phyloP scores from a whole-genome alignment of 2,797 vertebrate species.

The Gymnopithys bicolor region DNA sequence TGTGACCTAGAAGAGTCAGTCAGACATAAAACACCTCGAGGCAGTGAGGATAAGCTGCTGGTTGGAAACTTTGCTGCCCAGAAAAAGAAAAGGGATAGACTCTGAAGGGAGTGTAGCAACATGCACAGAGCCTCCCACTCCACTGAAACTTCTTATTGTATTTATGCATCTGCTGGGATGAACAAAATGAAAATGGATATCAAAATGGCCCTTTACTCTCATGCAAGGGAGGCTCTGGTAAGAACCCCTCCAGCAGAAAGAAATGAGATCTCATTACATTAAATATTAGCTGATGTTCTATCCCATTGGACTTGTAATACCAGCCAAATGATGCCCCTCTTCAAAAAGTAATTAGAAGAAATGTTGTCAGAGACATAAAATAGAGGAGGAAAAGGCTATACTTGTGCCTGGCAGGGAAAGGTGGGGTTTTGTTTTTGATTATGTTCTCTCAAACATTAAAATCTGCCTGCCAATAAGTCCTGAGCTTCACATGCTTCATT shows the following conservation, averaged over 20 bases:
- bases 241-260: slow-evolving; percentile 4
- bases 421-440: slow-evolving; percentile 38
- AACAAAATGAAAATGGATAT: slow-evolving; percentile 20
- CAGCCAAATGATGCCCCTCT: not conserved
- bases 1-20: not conserved
- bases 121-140: not conserved
- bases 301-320: slow-evolving; percentile 5
- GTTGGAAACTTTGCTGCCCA: not conserved
- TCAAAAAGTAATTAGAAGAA: slow-evolving; percentile 20
- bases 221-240: slow-evolving; percentile 5
- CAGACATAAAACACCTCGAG: not conserved
- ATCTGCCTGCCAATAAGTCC: slow-evolving; percentile 38
- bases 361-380: not conserved
- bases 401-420: not conserved
- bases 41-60: not conserved
- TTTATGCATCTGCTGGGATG: not conserved
- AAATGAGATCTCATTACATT: slow-evolving; percentile 35
- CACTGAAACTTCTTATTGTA: not conserved
- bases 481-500: slow-evolving; percentile 32
- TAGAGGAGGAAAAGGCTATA: not conserved
- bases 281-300: slow-evolving; percentile 27
- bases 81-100: not conserved
- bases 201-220: slow-evolving; percentile 20
- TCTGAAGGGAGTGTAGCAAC: not conserved
- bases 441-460: slow-evolving; percentile 34